Evolutionary conservation across 1,140 invertebrate species (phyloP).

Genomic region (Drosophila neocordata): DNA sequence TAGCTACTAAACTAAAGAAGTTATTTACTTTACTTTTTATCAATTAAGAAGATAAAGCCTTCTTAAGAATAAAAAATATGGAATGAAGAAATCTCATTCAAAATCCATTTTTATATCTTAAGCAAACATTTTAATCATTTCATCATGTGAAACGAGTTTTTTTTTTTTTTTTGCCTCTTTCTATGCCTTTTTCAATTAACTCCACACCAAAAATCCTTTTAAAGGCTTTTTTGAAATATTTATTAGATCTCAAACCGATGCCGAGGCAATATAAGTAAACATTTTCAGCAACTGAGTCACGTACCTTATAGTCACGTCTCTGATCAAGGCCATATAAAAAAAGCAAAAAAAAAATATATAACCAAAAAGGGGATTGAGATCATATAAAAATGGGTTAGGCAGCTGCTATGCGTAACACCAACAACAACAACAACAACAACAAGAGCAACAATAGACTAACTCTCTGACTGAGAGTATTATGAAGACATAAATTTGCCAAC

Average conservation of each 20-base stretch:
- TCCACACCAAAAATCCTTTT: conserved; percentile 1
- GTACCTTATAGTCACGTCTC: conserved; percentile 37
- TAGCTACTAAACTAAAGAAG: too few species aligned
- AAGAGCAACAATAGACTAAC: conserved; percentile 22
- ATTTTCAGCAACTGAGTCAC: conserved; percentile 72
- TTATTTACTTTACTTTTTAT: too few species aligned
- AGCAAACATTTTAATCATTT: conserved; percentile 2
- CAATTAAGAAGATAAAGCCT: not conserved
- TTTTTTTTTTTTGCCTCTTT: too few species aligned
- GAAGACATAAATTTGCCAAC: conserved; percentile 78
- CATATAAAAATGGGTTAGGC: conserved; percentile 27
- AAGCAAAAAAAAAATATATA: too few species aligned
- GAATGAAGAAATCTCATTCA: not conserved
- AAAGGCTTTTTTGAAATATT: conserved; percentile 4
- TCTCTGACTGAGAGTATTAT: conserved; percentile 49
- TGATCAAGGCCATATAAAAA: conserved; percentile 16
- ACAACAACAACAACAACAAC: conserved; percentile 22
- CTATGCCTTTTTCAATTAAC: not conserved
- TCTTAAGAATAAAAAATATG: not conserved
- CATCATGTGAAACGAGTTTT: conserved; percentile 4
- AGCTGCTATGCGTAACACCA: conserved; percentile 38
- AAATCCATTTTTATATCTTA: not conserved
- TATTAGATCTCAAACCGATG: not conserved
- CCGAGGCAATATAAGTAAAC: not conserved
- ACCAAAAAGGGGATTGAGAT: conserved; percentile 26